phyloP scores from a whole-genome alignment of 2,888 invertebrate genomes.

The Dioctria rufipes region DNA sequence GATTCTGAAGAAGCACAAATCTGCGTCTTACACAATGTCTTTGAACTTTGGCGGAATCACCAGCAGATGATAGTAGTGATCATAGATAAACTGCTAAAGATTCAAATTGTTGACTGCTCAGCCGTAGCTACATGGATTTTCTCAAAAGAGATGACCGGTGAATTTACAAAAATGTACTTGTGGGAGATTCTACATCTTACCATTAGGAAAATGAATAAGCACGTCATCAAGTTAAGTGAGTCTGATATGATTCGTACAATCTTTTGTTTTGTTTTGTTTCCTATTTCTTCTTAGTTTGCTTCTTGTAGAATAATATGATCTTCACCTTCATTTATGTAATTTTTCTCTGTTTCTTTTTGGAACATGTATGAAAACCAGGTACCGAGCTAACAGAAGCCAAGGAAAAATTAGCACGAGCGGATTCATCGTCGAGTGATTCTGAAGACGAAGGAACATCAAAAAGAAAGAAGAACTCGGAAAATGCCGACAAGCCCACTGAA shows the following conservation, averaged over 20 bases:
- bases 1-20: conserved; percentile 97
- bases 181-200: conserved; percentile 98
- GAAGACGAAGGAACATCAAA: conserved; percentile 79
- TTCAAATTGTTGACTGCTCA: conserved; percentile 96
- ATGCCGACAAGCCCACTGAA: conserved; percentile 76
- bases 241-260: conserved; percentile 57
- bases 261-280: background rate
- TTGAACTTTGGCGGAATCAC: conserved; percentile 95
- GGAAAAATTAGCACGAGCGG: conserved; percentile 88
- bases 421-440: conserved; percentile 86
- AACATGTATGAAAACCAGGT: conserved; percentile 68
- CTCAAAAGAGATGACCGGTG: conserved; percentile 91
- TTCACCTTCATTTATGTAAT: background rate
- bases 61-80: conserved; percentile 98
- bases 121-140: conserved; percentile 99
- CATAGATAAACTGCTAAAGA: conserved; percentile 97
- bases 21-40: conserved; percentile 91
- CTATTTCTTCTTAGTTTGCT: conserved; percentile 9
- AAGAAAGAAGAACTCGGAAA: conserved; percentile 70
- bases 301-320: background rate
- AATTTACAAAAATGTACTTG: conserved; percentile 93
- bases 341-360: conserved; percentile 22
- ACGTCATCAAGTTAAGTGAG: conserved; percentile 86
- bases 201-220: conserved; percentile 96
- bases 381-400: conserved; percentile 87